Evolutionary conservation across 2,113 vertebrate species (phyloP), one percentile per base, ranked within the genome.

Genomic region (Plestiodon gilberti): DNA sequence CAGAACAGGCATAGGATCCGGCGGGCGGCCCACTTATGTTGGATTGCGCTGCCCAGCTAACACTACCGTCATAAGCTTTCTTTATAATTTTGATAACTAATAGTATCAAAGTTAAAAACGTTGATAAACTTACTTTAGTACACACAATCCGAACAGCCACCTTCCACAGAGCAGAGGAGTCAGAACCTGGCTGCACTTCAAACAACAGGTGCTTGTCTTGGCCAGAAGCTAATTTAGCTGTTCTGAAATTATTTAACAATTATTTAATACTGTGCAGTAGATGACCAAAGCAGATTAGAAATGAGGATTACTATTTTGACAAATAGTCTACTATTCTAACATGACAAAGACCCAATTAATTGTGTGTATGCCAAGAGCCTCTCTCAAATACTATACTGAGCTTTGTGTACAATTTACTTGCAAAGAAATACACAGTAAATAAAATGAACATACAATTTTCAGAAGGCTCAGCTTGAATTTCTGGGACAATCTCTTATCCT

Each of bases 181-280:
- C 99, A n/a, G 99, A 98, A 59, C 98, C 98, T 79, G 99, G 98
- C 78, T 98, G 98, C 55, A 99, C 98, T 91, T 99, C 99, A 96
- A 99, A 99, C 52, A 99, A 96, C 74, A 99, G 97, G 93, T 99
- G 98, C 91, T 99, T 99, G 89, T 98, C 98, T 92, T 99, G 98
- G 70, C 98, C 98, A 85, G 98, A 93, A 82, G 97, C 98, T 33
- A 99, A 93, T 87, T 97, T 98, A 90, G 97, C 97, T 77, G 98
- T 99, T 85, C 98, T 99, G 92, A 92, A 96, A 95, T 35, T 88
- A 87, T 94, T 82, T 75, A 87, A 85, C 25, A 85, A 33, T 74
- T 79, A 59, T 73, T 90, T 81, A 82, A 83, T 0, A 0, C 1
- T 61, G 30, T 0, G 1, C 55, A 65, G 23, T 73, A 52, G 28